Evolutionary conservation across 2,797 vertebrate genomes (phyloP).

Genomic region (Rhabdophis nuchalis): DNA sequence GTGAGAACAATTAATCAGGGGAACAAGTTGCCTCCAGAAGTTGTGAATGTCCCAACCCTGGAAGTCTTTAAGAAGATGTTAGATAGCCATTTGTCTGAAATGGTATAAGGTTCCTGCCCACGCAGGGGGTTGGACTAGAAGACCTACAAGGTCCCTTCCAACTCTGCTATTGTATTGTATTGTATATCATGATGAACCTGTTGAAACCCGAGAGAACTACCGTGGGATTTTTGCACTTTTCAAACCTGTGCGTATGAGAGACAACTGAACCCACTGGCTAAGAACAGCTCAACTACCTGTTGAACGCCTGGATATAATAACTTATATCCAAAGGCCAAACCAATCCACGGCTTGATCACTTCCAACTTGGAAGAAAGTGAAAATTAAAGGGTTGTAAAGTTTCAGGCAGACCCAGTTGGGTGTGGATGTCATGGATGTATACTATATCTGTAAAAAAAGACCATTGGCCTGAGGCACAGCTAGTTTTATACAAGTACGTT

Average conservation of each 20-base stretch:
- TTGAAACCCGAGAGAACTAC: background rate
- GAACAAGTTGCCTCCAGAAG: too few relatives aligned
- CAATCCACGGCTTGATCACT: background rate
- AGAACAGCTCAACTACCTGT: background rate
- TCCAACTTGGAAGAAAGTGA: background rate
- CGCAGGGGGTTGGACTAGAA: too few relatives aligned
- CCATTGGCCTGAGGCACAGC: background rate
- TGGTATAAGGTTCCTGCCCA: too few relatives aligned
- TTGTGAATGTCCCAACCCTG: too few relatives aligned
- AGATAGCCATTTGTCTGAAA: too few relatives aligned
- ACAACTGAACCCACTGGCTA: background rate
- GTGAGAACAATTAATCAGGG: too few relatives aligned
- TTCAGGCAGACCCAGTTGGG: background rate
- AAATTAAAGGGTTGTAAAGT: background rate
- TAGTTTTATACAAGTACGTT: background rate
- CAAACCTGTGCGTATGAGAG: background rate
- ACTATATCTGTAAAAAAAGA: too few relatives aligned
- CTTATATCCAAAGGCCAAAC: background rate
- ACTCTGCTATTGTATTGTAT: too few relatives aligned
- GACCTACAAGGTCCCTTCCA: too few relatives aligned
- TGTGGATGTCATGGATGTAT: too few relatives aligned
- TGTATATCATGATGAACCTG: background rate
- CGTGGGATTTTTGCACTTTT: background rate
- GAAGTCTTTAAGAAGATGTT: too few relatives aligned
- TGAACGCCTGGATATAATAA: background rate